Percentiles rank a stretch among this genome's conserved stretches.
Evolutionary conservation across 2,797 vertebrate species (phyloP).

Genomic region (Synanceia verrucosa): DNA sequence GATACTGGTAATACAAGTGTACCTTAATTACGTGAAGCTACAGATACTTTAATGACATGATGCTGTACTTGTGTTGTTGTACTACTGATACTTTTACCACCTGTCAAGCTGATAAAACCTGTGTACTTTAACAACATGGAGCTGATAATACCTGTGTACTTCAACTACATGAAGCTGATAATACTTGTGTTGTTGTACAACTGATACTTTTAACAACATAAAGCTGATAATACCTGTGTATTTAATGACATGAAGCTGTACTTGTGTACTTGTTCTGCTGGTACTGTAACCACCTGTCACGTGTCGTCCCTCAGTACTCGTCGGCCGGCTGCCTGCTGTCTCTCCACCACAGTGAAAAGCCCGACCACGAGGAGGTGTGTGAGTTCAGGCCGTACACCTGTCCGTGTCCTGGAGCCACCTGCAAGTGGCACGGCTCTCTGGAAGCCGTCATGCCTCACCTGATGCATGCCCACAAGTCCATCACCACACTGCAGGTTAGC

Average conservation of each 20-base stretch:
- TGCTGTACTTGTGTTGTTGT: no score
- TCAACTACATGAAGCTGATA: no score
- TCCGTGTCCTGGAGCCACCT: constrained; percentile 81
- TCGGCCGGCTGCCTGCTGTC: constrained; percentile 81
- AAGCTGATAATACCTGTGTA: background rate
- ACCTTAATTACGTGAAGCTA: no score
- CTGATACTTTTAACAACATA: background rate
- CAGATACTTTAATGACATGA: no score
- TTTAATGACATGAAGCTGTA: background rate
- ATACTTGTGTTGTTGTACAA: no score
- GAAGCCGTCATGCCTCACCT: constrained; percentile 83
- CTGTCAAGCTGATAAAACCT: no score
- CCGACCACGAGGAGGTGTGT: constrained; percentile 81
- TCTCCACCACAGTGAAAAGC: constrained; percentile 84
- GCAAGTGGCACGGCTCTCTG: constrained; percentile 82
- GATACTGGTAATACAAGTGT: no score
- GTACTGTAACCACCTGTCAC: background rate
- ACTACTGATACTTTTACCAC: no score
- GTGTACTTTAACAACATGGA: no score
- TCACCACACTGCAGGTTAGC: constrained; percentile 78
- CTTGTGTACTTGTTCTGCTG: background rate
- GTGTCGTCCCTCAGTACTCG: constrained; percentile 70
- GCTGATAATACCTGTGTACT: no score
- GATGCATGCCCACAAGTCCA: constrained; percentile 82
- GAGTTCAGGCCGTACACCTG: constrained; percentile 82